phyloP scores from a whole-genome alignment of 2,888 invertebrate genomes.

The Eulithis testata region DNA sequence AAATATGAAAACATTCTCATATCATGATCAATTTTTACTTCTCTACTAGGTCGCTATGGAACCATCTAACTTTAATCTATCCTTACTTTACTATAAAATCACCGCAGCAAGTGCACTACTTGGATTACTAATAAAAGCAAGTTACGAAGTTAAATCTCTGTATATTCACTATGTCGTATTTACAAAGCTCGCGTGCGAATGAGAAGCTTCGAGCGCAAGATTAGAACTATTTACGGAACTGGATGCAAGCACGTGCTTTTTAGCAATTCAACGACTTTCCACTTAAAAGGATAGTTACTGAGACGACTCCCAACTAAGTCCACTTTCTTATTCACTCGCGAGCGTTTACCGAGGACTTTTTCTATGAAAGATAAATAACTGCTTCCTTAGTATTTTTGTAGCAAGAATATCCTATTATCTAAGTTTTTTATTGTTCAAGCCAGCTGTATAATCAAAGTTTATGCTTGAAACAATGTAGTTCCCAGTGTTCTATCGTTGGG shows the following conservation, averaged over 20 bases:
- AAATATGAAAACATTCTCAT: no score
- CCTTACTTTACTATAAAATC: not conserved
- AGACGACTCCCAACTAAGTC: slow-evolving; percentile 51
- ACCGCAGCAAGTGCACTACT: not conserved
- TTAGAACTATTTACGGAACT: slow-evolving; percentile 75
- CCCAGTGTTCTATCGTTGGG: not conserved
- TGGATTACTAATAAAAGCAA: slow-evolving; percentile 1
- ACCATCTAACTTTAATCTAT: no score
- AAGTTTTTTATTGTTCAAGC: slow-evolving; percentile 29
- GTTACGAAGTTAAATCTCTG: slow-evolving; percentile 11
- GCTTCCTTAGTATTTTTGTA: slow-evolving; percentile 39
- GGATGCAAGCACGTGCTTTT: slow-evolving; percentile 70
- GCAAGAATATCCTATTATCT: slow-evolving; percentile 41
- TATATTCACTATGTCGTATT: slow-evolving; percentile 23
- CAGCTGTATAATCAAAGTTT: slow-evolving; percentile 20
- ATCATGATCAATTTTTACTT: no score
- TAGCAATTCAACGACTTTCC: slow-evolving; percentile 67
- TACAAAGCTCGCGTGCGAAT: slow-evolving; percentile 43
- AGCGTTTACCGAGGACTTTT: slow-evolving; percentile 48
- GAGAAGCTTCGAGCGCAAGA: slow-evolving; percentile 61
- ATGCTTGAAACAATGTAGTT: slow-evolving; percentile 24
- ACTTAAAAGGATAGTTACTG: slow-evolving; percentile 62
- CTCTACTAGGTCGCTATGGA: no score
- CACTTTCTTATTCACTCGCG: slow-evolving; percentile 56
- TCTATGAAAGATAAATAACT: slow-evolving; percentile 47